Conservation (phyloP, 1,140 invertebrate species). For the Drosophila ercepeae region DNA sequence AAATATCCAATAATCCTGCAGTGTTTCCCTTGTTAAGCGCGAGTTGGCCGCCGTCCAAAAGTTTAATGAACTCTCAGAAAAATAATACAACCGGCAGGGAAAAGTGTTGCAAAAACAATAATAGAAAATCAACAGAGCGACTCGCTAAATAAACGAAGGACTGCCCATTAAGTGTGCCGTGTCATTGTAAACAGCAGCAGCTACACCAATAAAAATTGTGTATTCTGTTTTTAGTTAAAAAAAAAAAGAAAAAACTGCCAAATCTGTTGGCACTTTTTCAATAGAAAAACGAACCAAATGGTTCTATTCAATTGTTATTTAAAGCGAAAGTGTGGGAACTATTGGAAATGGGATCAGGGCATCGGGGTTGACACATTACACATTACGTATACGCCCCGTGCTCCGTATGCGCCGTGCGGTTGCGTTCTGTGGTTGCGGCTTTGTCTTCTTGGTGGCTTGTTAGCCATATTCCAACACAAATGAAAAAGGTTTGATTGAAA, state of each 20-base stretch:
- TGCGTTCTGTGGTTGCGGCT: slow-evolving; percentile 46
- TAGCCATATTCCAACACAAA: not conserved
- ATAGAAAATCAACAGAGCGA: slow-evolving; percentile 72
- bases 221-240: not conserved
- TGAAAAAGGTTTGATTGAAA: slow-evolving; percentile 57
- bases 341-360: slow-evolving; percentile 8
- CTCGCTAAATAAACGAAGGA: slow-evolving; percentile 60
- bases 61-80: slow-evolving; percentile 63
- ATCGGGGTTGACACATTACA: slow-evolving; percentile 40
- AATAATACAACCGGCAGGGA: slow-evolving; percentile 20
- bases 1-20: slow-evolving; percentile 15
- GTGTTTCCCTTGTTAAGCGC: slow-evolving; percentile 3
- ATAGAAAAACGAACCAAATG: slow-evolving; percentile 15
- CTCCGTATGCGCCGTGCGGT: slow-evolving; percentile 38
- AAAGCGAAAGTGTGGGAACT: slow-evolving; percentile 42
- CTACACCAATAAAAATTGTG: slow-evolving; percentile 20
- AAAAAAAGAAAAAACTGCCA: not conserved
- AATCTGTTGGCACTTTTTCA: slow-evolving; percentile 35
- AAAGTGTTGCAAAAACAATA: slow-evolving; percentile 56
- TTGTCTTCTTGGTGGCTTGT: slow-evolving; percentile 25
- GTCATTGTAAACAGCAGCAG: slow-evolving; percentile 57
- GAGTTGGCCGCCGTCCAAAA: slow-evolving; percentile 18
- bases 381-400: slow-evolving; percentile 40
- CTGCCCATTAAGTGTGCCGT: slow-evolving; percentile 63
- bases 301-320: slow-evolving; percentile 49